phyloP scores from a whole-genome alignment of 2,797 vertebrate species.

The Carduelis carduelis region DNA sequence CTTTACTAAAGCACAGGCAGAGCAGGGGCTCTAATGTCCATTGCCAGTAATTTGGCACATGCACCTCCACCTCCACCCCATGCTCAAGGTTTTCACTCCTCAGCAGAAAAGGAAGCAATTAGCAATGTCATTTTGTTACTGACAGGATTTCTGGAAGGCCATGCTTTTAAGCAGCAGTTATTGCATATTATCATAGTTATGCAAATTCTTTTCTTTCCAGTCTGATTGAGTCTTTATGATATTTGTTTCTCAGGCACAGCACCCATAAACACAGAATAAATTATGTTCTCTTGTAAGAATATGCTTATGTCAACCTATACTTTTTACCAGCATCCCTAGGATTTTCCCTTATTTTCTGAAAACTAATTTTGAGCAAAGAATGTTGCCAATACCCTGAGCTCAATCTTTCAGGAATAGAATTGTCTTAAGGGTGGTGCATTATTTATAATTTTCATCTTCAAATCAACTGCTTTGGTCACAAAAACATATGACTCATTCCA shows the following conservation, averaged over 20 bases:
- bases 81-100: background rate
- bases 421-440: background rate
- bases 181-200: background rate
- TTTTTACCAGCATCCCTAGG: background rate
- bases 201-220: background rate
- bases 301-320: background rate
- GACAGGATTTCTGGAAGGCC: background rate
- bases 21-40: background rate
- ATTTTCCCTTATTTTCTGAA: background rate
- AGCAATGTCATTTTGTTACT: background rate
- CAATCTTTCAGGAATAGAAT: background rate
- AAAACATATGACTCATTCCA: background rate
- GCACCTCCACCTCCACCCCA: background rate
- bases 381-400: background rate
- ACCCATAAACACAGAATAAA: background rate
- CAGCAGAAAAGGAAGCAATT: background rate
- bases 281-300: background rate
- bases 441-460: background rate
- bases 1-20: background rate
- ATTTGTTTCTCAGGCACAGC: background rate
- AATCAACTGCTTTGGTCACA: background rate
- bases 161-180: background rate
- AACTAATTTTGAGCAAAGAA: background rate
- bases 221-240: background rate
- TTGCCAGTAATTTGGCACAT: background rate